A percentile compares a stretch with the other conserved stretches of the same genome.
These are phyloP conservation scores for Harlomillsia oculata DNA, from an alignment of 1,140 invertebrate genomes.

Conservation along the genomic window DNA sequence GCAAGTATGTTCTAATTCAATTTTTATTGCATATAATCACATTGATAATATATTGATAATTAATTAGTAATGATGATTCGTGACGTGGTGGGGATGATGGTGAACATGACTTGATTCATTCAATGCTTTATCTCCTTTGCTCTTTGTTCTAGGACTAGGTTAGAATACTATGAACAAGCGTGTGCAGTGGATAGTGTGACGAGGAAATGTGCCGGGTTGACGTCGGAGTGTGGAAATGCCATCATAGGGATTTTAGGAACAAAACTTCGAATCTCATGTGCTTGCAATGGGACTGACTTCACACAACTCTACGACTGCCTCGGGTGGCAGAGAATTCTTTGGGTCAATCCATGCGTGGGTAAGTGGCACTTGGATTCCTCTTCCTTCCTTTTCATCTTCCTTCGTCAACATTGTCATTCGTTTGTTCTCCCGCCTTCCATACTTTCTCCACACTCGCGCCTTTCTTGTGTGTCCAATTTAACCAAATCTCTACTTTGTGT, in stretches of 20 bases:
- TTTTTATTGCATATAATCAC: neutral
- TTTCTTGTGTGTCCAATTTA: too few relatives aligned
- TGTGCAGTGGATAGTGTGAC: constrained; percentile 80
- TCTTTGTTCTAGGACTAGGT: constrained; percentile 56
- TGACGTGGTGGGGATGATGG: too few relatives aligned
- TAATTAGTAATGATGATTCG: too few relatives aligned
- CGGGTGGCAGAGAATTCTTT: constrained; percentile 78
- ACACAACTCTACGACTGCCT: constrained; percentile 73
- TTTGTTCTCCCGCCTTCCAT: neutral
- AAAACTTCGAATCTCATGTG: constrained; percentile 67
- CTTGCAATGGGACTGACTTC: constrained; percentile 70
- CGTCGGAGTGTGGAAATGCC: constrained; percentile 64
- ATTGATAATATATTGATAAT: too few relatives aligned
- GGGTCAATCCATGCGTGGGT: constrained; percentile 87
- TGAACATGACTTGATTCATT: too few relatives aligned
- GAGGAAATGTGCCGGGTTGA: constrained; percentile 74
- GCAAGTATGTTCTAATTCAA: constrained; percentile 36
- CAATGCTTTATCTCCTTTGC: too few relatives aligned
- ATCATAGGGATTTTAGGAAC: constrained; percentile 77
- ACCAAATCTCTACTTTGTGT: too few relatives aligned
- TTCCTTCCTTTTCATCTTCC: neutral
- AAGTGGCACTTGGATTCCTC: constrained; percentile 40
- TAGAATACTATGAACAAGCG: constrained; percentile 78
- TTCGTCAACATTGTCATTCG: neutral
- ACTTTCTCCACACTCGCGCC: too few relatives aligned